Evolutionary conservation across 1,140 invertebrate genomes (phyloP).

Genomic region (Zaprionus inermis): DNA sequence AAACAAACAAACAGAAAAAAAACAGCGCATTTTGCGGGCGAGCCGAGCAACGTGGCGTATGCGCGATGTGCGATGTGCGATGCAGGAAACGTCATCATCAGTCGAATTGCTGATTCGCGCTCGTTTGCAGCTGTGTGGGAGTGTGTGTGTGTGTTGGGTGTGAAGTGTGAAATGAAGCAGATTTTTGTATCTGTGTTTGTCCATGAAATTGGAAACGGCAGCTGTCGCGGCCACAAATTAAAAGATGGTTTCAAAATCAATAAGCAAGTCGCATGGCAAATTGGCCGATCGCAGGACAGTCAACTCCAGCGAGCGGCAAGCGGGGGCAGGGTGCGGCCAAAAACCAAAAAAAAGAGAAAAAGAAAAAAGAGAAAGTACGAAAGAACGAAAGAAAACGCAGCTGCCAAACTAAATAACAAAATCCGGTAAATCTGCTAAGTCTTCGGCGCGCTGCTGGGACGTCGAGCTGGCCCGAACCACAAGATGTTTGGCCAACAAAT

Average conservation of each 20-base stretch:
- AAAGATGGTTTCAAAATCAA: conserved; percentile 55
- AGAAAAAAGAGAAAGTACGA: no score
- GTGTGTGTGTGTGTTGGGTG: background rate
- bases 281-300: conserved; percentile 38
- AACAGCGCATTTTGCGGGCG: conserved; percentile 8
- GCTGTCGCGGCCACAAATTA: conserved; percentile 63
- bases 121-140: background rate
- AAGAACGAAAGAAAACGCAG: background rate
- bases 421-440: conserved; percentile 63
- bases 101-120: conserved; percentile 1
- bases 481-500: conserved; percentile 62
- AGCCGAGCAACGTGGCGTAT: conserved; percentile 5
- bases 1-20: conserved; percentile 1
- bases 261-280: conserved; percentile 37
- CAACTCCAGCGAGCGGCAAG: conserved; percentile 12
- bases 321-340: background rate
- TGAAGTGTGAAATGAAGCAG: no score
- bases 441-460: conserved; percentile 27
- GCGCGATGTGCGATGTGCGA: background rate
- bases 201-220: conserved; percentile 72
- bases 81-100: conserved; percentile 49
- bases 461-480: conserved; percentile 15
- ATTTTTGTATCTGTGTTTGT: conserved; percentile 42
- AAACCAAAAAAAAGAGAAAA: background rate
- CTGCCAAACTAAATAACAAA: conserved; percentile 28